Percentiles rank a stretch among this genome's conserved stretches.
phyloP scores from a whole-genome alignment of 37 sponge, comb jelly and placozoan species.

The Agelas oroides region DNA sequence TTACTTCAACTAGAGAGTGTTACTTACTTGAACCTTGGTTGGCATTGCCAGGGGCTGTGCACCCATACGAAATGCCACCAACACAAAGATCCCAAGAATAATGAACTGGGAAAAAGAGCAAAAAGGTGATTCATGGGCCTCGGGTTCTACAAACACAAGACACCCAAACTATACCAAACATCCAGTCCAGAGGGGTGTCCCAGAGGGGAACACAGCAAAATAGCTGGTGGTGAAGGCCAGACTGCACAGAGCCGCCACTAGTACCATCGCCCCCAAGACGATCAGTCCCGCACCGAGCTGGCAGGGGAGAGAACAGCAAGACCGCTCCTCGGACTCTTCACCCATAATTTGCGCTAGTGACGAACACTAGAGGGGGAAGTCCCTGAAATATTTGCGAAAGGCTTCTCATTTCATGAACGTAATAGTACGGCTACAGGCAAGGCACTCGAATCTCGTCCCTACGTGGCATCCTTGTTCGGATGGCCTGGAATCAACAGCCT shows the following conservation, averaged over 20 bases:
- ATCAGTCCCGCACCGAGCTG: slow-evolving; percentile 6
- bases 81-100: slow-evolving; percentile 16
- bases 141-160: no score
- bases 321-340: background rate
- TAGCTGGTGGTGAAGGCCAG: slow-evolving; percentile 32
- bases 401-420: no score
- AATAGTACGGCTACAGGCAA: no score
- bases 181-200: slow-evolving; percentile 21
- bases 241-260: slow-evolving; percentile 17
- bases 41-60: background rate
- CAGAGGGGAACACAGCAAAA: slow-evolving; percentile 33
- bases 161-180: background rate
- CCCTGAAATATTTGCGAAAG: no score
- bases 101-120: slow-evolving; percentile 9
- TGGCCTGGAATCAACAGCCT: slow-evolving; percentile 27
- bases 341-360: background rate
- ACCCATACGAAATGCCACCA: slow-evolving; percentile 2
- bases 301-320: slow-evolving; percentile 12
- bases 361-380: no score
- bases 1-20: no score
- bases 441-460: no score
- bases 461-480: background rate
- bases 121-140: no score
- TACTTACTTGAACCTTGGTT: slow-evolving; percentile 12
- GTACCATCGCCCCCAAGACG: slow-evolving; percentile 6